Evolutionary conservation across 2,888 invertebrate genomes (phyloP).

Genomic region (Hypsopygia costalis): DNA sequence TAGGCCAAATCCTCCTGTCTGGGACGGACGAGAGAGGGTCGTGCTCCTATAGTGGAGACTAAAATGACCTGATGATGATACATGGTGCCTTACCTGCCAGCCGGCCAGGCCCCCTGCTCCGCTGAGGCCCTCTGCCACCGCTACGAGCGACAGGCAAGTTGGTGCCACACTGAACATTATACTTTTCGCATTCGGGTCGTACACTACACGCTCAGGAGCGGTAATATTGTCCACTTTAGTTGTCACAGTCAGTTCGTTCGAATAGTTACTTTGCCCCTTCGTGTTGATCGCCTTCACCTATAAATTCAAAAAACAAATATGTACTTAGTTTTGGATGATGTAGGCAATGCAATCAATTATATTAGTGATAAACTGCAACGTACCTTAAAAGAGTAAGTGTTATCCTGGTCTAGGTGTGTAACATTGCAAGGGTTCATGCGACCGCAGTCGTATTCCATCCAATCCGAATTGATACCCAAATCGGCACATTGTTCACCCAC

Average conservation of each 20-base stretch:
- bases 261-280: slow-evolving; percentile 92
- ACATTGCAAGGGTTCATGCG: slow-evolving; percentile 94
- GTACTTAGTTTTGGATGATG: no score
- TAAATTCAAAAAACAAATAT: not conserved
- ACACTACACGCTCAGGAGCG: slow-evolving; percentile 89
- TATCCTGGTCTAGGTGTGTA: slow-evolving; percentile 91
- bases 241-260: slow-evolving; percentile 89
- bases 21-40: no score
- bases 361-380: slow-evolving; percentile 7
- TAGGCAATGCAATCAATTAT: no score
- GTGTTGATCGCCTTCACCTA: slow-evolving; percentile 92
- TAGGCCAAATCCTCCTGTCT: no score
- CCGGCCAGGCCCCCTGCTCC: slow-evolving; percentile 60
- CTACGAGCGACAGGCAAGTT: slow-evolving; percentile 88
- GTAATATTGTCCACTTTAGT: slow-evolving; percentile 93
- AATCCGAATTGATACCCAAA: slow-evolving; percentile 78
- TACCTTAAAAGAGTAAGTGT: slow-evolving; percentile 92
- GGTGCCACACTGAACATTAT: slow-evolving; percentile 90
- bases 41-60: no score
- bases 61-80: no score
- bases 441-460: slow-evolving; percentile 93
- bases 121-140: slow-evolving; percentile 86
- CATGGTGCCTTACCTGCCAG: slow-evolving; percentile 63
- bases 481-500: slow-evolving; percentile 47
- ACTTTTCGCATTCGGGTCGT: slow-evolving; percentile 88